Conservation (phyloP, 2,888 invertebrate species). For the Hetaerina titia region DNA sequence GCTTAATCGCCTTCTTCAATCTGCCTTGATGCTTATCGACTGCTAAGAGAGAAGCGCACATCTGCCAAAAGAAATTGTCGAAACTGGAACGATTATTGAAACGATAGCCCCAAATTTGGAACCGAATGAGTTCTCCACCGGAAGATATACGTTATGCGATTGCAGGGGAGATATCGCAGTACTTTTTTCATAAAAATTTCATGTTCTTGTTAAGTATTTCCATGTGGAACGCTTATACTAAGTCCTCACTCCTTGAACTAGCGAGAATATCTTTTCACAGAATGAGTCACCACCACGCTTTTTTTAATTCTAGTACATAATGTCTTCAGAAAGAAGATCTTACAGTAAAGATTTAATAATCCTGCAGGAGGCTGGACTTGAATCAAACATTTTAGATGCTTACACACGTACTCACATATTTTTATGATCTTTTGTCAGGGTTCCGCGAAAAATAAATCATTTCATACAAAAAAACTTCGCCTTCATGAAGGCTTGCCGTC, state of each 20-base stretch:
- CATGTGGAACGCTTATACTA: not conserved
- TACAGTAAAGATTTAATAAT: too few relatives aligned
- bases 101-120: not conserved
- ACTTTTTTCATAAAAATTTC: not conserved
- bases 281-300: too few relatives aligned
- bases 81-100: not conserved
- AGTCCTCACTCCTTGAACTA: not conserved
- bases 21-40: not conserved
- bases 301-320: too few relatives aligned
- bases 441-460: too few relatives aligned
- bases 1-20: conserved; percentile 6
- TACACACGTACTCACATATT: too few relatives aligned
- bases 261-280: too few relatives aligned
- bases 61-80: not conserved
- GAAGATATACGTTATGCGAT: not conserved
- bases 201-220: not conserved
- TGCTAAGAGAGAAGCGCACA: not conserved
- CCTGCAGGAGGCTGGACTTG: too few relatives aligned
- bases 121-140: not conserved
- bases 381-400: too few relatives aligned
- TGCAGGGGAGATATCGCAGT: not conserved
- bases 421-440: too few relatives aligned
- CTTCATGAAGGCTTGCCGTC: too few relatives aligned
- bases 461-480: too few relatives aligned
- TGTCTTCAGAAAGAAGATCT: too few relatives aligned